phyloP scores from a whole-genome alignment of 2,888 invertebrate species.

The Aricia artaxerxes region DNA sequence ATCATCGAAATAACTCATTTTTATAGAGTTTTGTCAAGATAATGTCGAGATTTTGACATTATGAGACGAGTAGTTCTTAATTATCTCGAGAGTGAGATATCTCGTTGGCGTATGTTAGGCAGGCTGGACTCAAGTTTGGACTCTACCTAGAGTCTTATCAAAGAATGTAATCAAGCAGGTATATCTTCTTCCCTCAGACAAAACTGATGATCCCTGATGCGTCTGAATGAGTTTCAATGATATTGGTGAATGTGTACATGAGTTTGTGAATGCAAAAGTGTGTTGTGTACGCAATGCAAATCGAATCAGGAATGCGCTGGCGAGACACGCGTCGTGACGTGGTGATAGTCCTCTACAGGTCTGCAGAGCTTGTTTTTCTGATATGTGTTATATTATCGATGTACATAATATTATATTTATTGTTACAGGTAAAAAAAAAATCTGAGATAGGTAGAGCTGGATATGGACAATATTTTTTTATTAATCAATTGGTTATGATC shows the following conservation, averaged over 20 bases:
- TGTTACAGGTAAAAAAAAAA: not conserved
- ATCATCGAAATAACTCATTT: too few species aligned
- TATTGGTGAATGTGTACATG: constrained; percentile 31
- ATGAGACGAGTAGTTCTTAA: too few species aligned
- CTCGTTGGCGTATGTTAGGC: too few species aligned
- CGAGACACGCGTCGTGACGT: constrained; percentile 53
- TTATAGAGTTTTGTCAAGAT: too few species aligned
- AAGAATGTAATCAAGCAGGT: not conserved
- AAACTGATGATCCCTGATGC: constrained; percentile 33
- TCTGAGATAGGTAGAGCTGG: too few species aligned
- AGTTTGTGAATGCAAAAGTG: constrained; percentile 31
- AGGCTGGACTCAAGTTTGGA: not conserved
- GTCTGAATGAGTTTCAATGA: constrained; percentile 25
- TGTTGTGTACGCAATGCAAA: constrained; percentile 46
- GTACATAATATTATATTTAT: not conserved
- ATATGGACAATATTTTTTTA: not conserved
- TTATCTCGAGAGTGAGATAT: too few species aligned
- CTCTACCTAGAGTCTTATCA: not conserved
- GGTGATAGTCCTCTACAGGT: constrained; percentile 55
- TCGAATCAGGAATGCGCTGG: constrained; percentile 72
- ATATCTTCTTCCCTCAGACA: constrained; percentile 38
- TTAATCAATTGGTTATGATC: not conserved
- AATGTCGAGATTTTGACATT: too few species aligned
- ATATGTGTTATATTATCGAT: not conserved
- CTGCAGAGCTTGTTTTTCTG: constrained; percentile 53